These are phyloP conservation scores for Glareola pratincola DNA, from an alignment of 2,113 vertebrate species.

Conservation along the genomic window DNA sequence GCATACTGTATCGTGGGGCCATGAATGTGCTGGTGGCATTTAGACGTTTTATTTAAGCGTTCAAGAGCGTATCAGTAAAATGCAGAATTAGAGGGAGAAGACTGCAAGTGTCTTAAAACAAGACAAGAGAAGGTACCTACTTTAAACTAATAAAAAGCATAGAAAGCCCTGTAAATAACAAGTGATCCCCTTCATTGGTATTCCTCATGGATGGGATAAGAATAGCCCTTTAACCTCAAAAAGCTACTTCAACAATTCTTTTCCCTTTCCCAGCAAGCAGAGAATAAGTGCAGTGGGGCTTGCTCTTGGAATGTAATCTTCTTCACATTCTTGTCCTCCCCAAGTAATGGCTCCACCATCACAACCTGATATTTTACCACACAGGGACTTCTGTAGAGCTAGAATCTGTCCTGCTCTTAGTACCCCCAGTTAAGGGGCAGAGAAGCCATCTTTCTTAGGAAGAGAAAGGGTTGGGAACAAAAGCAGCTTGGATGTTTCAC, in stretches of 20 bases:
- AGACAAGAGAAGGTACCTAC: neutral
- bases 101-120: neutral
- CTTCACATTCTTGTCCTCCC: neutral
- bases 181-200: neutral
- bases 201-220: neutral
- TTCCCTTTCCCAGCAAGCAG: neutral
- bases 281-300: neutral
- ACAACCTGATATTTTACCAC: neutral
- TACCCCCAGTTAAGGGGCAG: neutral
- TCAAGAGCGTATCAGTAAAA: neutral
- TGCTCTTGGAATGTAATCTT: neutral
- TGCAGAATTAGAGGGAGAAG: neutral
- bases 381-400: neutral
- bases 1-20: neutral
- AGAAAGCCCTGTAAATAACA: neutral
- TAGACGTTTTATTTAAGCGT: neutral
- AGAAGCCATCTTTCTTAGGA: neutral
- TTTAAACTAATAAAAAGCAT: neutral
- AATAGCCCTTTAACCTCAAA: neutral
- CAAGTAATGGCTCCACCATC: neutral
- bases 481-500: slow-evolving; percentile 13
- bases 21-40: neutral
- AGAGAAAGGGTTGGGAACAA: neutral
- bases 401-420: neutral
- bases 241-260: neutral